These are phyloP conservation scores for Hemichromis elongatus DNA, from an alignment of 2,113 vertebrate species.

Conservation along the genomic window DNA sequence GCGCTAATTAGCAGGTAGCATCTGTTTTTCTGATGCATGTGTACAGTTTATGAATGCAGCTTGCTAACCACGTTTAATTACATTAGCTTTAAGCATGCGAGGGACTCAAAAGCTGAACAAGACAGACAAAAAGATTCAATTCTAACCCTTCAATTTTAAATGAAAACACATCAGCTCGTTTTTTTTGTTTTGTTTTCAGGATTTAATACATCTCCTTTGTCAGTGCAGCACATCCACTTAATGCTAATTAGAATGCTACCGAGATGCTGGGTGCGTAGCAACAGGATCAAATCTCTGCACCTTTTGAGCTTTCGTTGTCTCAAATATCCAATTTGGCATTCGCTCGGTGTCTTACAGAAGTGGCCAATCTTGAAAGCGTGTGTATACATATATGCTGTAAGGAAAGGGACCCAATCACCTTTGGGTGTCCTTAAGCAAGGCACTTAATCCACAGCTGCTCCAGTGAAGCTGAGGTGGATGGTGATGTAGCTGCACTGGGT, in stretches of 20 bases:
- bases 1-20: background rate
- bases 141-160: background rate
- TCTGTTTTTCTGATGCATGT: background rate
- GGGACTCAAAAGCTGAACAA: background rate
- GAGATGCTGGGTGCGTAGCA: slow-evolving; percentile 1
- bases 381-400: background rate
- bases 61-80: background rate
- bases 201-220: background rate
- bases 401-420: slow-evolving; percentile 5
- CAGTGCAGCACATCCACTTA: background rate
- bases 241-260: background rate
- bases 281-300: background rate
- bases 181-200: background rate
- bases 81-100: background rate
- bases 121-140: background rate
- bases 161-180: background rate
- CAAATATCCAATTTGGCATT: background rate
- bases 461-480: background rate
- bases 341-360: background rate
- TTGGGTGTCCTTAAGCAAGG: slow-evolving; percentile 37
- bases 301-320: background rate
- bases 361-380: background rate
- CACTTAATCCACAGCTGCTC: slow-evolving; percentile 30
- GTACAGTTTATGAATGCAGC: rapidly evolving
- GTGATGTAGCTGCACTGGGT: background rate